Conservation (phyloP, 2,888 invertebrate species). For the Xanthorhoe designata region DNA sequence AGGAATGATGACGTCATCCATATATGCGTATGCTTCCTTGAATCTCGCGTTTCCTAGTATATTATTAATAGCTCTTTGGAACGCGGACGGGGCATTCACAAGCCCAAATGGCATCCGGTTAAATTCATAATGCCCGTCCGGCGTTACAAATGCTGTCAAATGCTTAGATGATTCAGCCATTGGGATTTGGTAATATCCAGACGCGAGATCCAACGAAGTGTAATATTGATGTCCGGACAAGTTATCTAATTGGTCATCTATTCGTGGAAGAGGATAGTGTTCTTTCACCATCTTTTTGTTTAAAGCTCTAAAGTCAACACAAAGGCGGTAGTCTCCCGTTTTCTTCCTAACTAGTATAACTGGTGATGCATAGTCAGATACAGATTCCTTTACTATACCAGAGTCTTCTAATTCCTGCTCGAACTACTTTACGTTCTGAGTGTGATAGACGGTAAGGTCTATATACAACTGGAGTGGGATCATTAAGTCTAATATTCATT, state of each 20-base stretch:
- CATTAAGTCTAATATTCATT: slow-evolving; percentile 4
- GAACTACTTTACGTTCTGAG: background rate
- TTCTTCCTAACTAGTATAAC: slow-evolving; percentile 10
- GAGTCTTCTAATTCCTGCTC: background rate
- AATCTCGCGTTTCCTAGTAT: background rate
- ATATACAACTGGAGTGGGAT: slow-evolving; percentile 6
- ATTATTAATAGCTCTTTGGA: slow-evolving; percentile 10
- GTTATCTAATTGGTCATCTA: slow-evolving; percentile 3
- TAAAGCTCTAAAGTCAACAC: slow-evolving; percentile 11
- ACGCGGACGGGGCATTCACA: background rate
- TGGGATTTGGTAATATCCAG: too few relatives aligned
- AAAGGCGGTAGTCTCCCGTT: background rate
- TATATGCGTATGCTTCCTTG: background rate
- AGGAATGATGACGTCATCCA: slow-evolving; percentile 12
- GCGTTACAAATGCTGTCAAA: too few relatives aligned
- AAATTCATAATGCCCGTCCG: slow-evolving; percentile 6
- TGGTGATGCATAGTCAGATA: slow-evolving; percentile 3
- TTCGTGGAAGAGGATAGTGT: slow-evolving; percentile 10
- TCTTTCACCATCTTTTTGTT: background rate
- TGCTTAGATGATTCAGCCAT: too few relatives aligned
- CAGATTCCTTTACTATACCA: background rate
- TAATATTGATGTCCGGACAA: background rate
- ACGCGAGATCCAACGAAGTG: too few relatives aligned
- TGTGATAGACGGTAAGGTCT: slow-evolving; percentile 4
- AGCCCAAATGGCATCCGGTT: slow-evolving; percentile 12